Conservation (phyloP, 2,888 invertebrate species). For the Lomographa bimaculata region DNA sequence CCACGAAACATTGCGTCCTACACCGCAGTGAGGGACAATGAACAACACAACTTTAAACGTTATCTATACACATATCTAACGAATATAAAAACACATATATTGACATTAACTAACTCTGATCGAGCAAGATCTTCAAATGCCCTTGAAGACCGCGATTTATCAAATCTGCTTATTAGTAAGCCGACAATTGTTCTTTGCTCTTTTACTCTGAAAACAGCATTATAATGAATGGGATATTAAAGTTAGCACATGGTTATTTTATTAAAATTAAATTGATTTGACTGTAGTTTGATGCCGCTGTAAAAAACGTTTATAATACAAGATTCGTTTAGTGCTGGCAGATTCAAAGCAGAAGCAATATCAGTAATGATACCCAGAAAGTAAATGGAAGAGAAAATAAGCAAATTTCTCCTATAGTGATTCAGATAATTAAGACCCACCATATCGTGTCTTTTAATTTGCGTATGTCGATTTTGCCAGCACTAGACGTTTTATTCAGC, state of each 20-base stretch:
- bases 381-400: not conserved
- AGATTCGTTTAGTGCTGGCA: slow-evolving; percentile 28
- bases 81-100: slow-evolving; percentile 28
- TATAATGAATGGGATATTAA: slow-evolving; percentile 30
- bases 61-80: slow-evolving; percentile 31
- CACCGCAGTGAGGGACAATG: slow-evolving; percentile 20
- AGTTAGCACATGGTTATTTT: slow-evolving; percentile 51
- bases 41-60: slow-evolving; percentile 30
- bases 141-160: slow-evolving; percentile 34
- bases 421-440: too few species aligned
- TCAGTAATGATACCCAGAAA: slow-evolving; percentile 2
- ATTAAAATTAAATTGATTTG: slow-evolving; percentile 17
- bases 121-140: slow-evolving; percentile 33
- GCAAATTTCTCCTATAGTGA: too few species aligned
- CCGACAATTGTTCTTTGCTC: slow-evolving; percentile 40
- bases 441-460: too few species aligned
- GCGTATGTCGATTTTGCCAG: slow-evolving; percentile 20
- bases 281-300: slow-evolving; percentile 13
- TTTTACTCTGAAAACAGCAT: slow-evolving; percentile 47
- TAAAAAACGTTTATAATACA: slow-evolving; percentile 13
- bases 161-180: slow-evolving; percentile 44
- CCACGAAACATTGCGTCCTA: slow-evolving; percentile 17
- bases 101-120: slow-evolving; percentile 40
- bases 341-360: not conserved
- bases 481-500: slow-evolving; percentile 12